A percentile compares a stretch with the other conserved stretches of the same genome.
These are phyloP conservation scores for Oreotrochilus melanogaster DNA, from an alignment of 2,113 vertebrate genomes.

Conservation along the genomic window DNA sequence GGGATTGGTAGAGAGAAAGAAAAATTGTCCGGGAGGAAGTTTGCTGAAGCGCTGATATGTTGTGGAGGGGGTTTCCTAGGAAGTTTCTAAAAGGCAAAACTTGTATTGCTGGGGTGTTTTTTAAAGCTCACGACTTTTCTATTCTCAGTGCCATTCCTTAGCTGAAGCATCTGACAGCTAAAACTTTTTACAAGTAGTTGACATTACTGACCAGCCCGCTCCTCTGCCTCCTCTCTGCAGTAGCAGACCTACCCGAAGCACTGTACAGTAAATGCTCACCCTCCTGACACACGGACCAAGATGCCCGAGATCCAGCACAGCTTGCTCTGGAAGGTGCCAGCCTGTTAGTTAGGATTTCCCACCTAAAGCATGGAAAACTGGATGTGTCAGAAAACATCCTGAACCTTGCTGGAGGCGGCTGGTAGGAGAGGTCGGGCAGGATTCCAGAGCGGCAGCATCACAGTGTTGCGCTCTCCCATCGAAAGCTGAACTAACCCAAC, in stretches of 20 bases:
- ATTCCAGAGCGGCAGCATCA: slow-evolving; percentile 30
- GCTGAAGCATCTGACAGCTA: neutral
- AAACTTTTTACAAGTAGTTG: neutral
- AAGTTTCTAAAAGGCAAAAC: neutral
- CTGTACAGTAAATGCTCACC: neutral
- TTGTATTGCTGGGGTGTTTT: neutral
- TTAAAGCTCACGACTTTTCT: neutral
- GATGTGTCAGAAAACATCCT: neutral
- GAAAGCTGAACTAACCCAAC: neutral
- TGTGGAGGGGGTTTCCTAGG: neutral
- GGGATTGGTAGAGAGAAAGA: neutral
- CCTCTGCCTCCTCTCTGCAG: neutral
- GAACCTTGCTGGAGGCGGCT: slow-evolving; percentile 10
- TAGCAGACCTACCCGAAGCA: neutral
- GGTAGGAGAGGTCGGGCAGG: slow-evolving; percentile 38
- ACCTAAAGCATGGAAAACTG: neutral
- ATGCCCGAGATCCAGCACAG: neutral
- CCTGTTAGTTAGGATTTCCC: neutral
- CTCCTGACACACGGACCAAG: neutral
- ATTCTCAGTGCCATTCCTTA: neutral
- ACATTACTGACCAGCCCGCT: neutral
- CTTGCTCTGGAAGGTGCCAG: neutral
- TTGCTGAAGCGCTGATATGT: neutral
- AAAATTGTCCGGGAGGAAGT: neutral
- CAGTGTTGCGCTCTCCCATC: neutral